Percentiles rank a stretch among this genome's conserved stretches.
Evolutionary conservation across 2,797 vertebrate genomes (phyloP).

Genomic region (Arnoldichthys spilopterus): DNA sequence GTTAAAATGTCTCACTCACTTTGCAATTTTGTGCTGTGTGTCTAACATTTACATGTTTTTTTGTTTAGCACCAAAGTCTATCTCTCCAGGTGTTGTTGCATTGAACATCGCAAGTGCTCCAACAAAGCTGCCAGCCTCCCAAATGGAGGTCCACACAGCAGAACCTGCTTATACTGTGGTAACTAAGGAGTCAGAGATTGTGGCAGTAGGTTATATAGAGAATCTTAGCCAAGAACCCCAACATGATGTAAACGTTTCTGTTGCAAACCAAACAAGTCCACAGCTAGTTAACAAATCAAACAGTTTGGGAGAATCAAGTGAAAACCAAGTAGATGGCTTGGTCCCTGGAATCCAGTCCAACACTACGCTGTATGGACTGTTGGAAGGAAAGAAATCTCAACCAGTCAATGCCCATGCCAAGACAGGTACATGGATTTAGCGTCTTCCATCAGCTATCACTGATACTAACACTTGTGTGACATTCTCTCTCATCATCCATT

Average conservation of each 20-base stretch:
- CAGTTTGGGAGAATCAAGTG: conserved; percentile 67
- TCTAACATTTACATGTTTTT: conserved; percentile 68
- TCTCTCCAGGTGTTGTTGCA: conserved; percentile 65
- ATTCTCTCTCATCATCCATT: conserved; percentile 15
- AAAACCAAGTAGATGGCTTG: conserved; percentile 72
- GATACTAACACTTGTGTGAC: too few species aligned
- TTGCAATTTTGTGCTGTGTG: conserved; percentile 44
- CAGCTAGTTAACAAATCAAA: conserved; percentile 58
- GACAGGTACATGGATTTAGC: conserved; percentile 76
- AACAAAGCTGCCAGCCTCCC: conserved; percentile 54
- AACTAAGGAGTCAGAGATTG: conserved; percentile 46
- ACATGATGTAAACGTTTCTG: conserved; percentile 56
- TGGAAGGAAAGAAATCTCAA: conserved; percentile 69
- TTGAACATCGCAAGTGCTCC: conserved; percentile 67
- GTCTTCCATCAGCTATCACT: conserved; percentile 19
- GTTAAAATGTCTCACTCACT: conserved; percentile 27
- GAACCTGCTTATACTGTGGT: conserved; percentile 40
- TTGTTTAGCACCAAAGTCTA: conserved; percentile 73
- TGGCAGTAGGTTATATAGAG: conserved; percentile 58
- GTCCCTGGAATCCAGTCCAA: conserved; percentile 70
- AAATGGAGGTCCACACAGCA: conserved; percentile 51
- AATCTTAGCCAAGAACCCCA: conserved; percentile 45
- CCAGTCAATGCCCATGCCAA: conserved; percentile 69
- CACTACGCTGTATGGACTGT: conserved; percentile 71
- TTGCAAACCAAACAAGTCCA: conserved; percentile 62